phyloP scores from a whole-genome alignment of 2,888 invertebrate genomes.

The Beris morrisii region DNA sequence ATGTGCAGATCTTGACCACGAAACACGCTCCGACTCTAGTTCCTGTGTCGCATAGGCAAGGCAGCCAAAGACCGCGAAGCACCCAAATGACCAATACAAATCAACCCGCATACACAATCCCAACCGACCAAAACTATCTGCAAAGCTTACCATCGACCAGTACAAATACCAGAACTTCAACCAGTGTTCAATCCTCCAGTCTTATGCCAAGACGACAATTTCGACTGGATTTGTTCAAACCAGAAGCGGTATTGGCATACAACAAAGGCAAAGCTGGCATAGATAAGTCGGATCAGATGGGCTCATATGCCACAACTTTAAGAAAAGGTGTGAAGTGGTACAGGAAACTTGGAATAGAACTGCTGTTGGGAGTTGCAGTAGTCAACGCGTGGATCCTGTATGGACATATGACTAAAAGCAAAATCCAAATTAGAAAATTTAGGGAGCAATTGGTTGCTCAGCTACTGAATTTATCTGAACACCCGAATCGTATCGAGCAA shows the following conservation, averaged over 20 bases:
- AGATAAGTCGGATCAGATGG: slow-evolving; percentile 46
- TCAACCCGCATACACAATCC: neutral
- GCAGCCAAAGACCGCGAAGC: too few species aligned
- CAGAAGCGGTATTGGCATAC: slow-evolving; percentile 43
- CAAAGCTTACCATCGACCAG: too few species aligned
- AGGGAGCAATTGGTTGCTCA: too few species aligned
- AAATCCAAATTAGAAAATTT: too few species aligned
- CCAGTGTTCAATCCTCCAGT: too few species aligned
- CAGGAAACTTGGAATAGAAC: slow-evolving; percentile 26
- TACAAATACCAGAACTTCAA: too few species aligned
- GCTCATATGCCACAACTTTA: slow-evolving; percentile 44
- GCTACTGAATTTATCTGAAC: too few species aligned
- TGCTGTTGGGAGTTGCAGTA: slow-evolving; percentile 17
- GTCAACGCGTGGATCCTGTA: too few species aligned
- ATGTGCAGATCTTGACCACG: slow-evolving; percentile 46
- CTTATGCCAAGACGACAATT: slow-evolving; percentile 11
- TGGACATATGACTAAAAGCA: too few species aligned
- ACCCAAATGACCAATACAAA: slow-evolving; percentile 40
- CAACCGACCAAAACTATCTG: neutral
- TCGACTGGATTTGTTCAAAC: slow-evolving; percentile 43
- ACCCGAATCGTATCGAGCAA: too few species aligned
- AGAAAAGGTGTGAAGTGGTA: slow-evolving; percentile 42
- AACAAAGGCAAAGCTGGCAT: slow-evolving; percentile 47
- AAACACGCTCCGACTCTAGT: slow-evolving; percentile 46
- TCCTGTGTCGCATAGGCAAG: too few species aligned